Conservation (phyloP, 2,797 vertebrate genomes). For the Ptychadena robeensis region DNA sequence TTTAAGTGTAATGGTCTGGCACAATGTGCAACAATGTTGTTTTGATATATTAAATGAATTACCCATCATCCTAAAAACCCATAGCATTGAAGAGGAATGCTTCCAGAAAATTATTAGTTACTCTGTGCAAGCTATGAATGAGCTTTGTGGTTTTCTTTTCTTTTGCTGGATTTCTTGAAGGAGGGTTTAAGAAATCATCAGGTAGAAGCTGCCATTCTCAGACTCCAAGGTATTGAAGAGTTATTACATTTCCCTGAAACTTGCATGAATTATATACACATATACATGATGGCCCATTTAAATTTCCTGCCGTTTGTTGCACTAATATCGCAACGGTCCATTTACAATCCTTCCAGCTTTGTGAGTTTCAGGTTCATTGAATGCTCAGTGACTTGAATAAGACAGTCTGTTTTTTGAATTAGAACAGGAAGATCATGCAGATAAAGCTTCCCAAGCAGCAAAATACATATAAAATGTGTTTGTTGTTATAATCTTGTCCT, state of each 20-base stretch:
- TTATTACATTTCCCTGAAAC: no score
- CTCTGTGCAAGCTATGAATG: no score
- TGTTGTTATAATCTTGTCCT: slow-evolving; percentile 38
- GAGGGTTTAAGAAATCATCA: no score
- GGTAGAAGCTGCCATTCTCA: neutral
- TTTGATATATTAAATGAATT: no score
- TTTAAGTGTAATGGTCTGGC: no score
- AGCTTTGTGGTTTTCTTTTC: no score
- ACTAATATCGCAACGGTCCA: neutral
- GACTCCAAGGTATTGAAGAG: neutral
- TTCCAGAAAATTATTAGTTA: no score
- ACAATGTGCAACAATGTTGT: no score
- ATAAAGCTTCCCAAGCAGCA: neutral
- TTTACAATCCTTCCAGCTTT: slow-evolving; percentile 24
- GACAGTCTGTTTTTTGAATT: slow-evolving; percentile 26
- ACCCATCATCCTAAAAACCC: no score
- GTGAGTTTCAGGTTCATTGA: slow-evolving; percentile 32
- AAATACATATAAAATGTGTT: neutral
- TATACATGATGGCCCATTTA: neutral
- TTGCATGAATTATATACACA: no score
- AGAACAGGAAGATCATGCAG: slow-evolving; percentile 37
- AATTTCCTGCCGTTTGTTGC: neutral
- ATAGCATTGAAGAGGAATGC: no score
- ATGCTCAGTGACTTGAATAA: slow-evolving; percentile 14
- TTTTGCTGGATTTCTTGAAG: no score